Conservation (phyloP, 2,888 invertebrate species). For the Drosophila pseudotalamancana region DNA sequence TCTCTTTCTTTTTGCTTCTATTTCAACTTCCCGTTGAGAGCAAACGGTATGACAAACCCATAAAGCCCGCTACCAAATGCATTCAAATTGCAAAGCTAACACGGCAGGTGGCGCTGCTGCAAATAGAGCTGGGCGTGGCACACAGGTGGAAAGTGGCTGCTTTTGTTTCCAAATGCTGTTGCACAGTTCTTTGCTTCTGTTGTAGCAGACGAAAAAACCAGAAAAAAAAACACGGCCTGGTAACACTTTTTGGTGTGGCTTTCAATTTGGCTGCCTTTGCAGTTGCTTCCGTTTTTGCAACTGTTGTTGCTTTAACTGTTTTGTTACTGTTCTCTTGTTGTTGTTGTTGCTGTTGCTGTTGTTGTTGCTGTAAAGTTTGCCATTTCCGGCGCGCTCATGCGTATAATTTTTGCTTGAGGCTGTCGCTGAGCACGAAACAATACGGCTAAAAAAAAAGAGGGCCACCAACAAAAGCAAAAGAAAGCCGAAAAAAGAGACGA, state of each 20-base stretch:
- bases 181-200: background rate
- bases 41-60: slow-evolving; percentile 24
- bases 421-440: slow-evolving; percentile 75
- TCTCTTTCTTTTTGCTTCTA: background rate
- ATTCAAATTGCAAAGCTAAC: slow-evolving; percentile 33
- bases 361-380: slow-evolving; percentile 69
- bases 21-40: slow-evolving; percentile 1
- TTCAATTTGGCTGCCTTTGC: slow-evolving; percentile 69
- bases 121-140: slow-evolving; percentile 41
- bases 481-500: slow-evolving; percentile 23
- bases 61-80: slow-evolving; percentile 14
- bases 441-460: slow-evolving; percentile 38
- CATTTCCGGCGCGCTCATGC: slow-evolving; percentile 79
- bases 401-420: slow-evolving; percentile 78
- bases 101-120: slow-evolving; percentile 28
- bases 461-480: slow-evolving; percentile 22
- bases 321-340: no score
- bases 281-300: slow-evolving; percentile 60
- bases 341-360: slow-evolving; percentile 9
- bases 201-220: background rate
- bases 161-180: slow-evolving; percentile 44
- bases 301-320: slow-evolving; percentile 6
- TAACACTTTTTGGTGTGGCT: slow-evolving; percentile 72
- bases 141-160: slow-evolving; percentile 33
- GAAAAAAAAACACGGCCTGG: slow-evolving; percentile 20